Conservation (phyloP, 2,113 vertebrate species). For the Anarhynchus alexandrinus region DNA sequence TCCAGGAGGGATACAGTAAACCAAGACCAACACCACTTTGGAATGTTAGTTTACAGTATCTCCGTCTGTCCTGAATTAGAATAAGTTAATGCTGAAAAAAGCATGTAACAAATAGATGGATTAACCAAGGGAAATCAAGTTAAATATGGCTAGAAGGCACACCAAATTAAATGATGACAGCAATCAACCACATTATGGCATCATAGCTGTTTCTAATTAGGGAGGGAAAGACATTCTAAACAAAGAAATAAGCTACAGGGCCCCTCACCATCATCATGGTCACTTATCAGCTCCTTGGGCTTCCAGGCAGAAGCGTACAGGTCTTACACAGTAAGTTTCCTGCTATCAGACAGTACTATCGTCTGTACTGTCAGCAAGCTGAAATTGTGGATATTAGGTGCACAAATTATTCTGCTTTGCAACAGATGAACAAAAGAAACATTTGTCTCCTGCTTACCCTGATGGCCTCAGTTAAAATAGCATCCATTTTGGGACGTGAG, state of each 20-base stretch:
- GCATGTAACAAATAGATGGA: background rate
- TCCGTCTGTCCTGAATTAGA: background rate
- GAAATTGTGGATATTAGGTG: background rate
- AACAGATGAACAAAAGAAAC: background rate
- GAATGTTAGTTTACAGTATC: background rate
- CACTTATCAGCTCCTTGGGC: background rate
- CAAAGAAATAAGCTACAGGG: background rate
- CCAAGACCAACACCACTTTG: background rate
- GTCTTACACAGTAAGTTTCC: background rate
- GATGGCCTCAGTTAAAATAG: constrained; percentile 92
- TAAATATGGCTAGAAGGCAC: background rate
- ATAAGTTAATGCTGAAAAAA: background rate
- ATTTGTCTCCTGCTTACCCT: constrained; percentile 71
- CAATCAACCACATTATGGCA: background rate
- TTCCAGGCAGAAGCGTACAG: background rate
- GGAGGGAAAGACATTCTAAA: background rate
- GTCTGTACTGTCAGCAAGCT: background rate
- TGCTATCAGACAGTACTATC: background rate
- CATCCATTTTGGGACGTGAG: constrained; percentile 91
- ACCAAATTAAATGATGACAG: background rate
- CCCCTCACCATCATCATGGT: background rate
- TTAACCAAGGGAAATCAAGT: background rate
- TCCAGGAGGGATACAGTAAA: background rate
- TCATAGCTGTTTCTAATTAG: background rate
- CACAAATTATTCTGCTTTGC: background rate